Base-by-base conservation (phyloP, 1,140 invertebrate species). In the Triops cancriformis region DNA sequence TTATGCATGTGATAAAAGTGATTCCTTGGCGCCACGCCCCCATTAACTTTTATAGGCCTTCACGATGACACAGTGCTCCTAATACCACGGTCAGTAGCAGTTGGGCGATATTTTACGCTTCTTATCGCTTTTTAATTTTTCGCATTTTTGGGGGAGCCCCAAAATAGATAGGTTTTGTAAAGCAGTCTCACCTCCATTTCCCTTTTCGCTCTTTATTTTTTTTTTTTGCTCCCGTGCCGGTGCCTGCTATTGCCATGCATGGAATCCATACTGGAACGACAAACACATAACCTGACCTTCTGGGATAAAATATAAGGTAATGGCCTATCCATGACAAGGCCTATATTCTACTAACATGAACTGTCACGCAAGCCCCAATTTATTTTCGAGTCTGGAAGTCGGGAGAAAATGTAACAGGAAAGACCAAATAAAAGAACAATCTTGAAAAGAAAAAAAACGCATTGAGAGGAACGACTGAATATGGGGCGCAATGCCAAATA, bases 291-390 rank as follows among this genome's bases (percentile, higher is more conserved):
- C 51, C 51, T 64, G 51, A 64, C 51, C 51, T 64, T 64, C 23
- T 64, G 3, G 31, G 31, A 37, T 64, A 23, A n/a, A 64, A 64
- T n/a, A 64, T 64, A 10, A 64, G 51, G 51, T 64, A 64, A 64
- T 64, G 51, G 51, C 51, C 51, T 64, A 64, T 64, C 51, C 51
- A 64, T 64, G 51, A 64, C 51, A 64, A 64, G 51, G 51, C 51
- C 51, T 64, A 64, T 64, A 64, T 64, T 64, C 18, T 64, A 18
- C 51, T 23, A 64, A 64, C 14, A 64, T 23, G 51, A 9, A 64
- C 51, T 64, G 51, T 64, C 51, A 64, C 23, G 51, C 51, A n/a
- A n/a, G 51, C 18, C 23, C 5, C 4, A 64, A 18, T 64, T 64
- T 64, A 64, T 64, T 64, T 23, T 23, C 51, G 5, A 23, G 23